Conservation (phyloP, 2,113 vertebrate genomes). For the Scomber scombrus region DNA sequence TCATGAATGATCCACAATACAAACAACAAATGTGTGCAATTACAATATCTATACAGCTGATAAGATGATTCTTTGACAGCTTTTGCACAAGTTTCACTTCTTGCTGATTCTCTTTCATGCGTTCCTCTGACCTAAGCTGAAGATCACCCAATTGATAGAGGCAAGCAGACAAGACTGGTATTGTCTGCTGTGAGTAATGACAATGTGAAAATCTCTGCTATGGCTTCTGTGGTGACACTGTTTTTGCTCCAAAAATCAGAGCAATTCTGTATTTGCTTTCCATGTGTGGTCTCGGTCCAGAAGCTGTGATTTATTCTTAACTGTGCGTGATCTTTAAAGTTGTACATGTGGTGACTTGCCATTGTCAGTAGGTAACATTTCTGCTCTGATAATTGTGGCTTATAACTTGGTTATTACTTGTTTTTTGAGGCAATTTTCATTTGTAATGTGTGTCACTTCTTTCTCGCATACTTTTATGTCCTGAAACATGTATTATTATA, state of each 20-base stretch:
- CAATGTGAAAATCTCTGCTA: slow-evolving; percentile 1
- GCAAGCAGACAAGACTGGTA: slow-evolving; percentile 46
- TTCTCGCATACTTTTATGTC: neutral
- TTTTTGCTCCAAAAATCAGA: slow-evolving; percentile 9
- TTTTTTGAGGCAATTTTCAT: neutral
- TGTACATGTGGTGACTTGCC: slow-evolving; percentile 1
- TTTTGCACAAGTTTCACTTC: neutral
- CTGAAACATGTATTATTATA: slow-evolving; percentile 3
- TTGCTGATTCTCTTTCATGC: slow-evolving; percentile 40
- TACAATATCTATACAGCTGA: neutral
- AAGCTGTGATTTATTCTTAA: neutral
- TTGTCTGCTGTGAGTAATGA: slow-evolving; percentile 81
- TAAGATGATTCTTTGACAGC: neutral
- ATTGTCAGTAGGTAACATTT: neutral
- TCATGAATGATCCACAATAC: neutral
- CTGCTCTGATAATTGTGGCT: slow-evolving; percentile 11
- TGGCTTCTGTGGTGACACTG: slow-evolving; percentile 6
- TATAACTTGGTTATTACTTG: neutral
- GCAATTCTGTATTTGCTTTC: neutral
- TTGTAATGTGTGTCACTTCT: neutral
- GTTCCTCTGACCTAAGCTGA: slow-evolving; percentile 66
- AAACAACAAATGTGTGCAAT: neutral
- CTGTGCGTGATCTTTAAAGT: neutral
- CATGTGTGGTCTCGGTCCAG: neutral
- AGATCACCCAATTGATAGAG: slow-evolving; percentile 57